Evolutionary conservation across 2,797 vertebrate species (phyloP).

Genomic region (Sebastes steindachneri): DNA sequence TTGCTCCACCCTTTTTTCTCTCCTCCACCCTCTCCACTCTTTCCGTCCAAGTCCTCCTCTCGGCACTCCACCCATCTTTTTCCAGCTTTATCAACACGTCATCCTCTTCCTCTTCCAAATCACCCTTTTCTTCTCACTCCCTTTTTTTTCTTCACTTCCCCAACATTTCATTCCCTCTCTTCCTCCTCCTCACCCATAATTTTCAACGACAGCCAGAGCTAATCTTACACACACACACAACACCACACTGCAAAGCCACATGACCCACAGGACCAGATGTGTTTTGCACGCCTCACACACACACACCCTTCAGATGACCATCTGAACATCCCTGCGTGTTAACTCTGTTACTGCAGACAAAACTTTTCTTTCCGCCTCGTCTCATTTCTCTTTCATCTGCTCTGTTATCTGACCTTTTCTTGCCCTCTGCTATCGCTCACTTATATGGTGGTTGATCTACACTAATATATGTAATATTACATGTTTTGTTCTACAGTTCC

Average conservation of each 20-base stretch:
- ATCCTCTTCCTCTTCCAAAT: conserved; percentile 4
- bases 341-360: background rate
- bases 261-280: conserved; percentile 50
- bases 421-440: background rate
- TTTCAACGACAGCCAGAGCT: conserved; percentile 6
- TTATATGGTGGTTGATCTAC: background rate
- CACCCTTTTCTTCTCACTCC: background rate
- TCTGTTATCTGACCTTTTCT: background rate
- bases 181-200: background rate
- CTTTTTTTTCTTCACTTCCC: background rate
- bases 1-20: conserved; percentile 2
- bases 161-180: background rate
- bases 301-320: conserved; percentile 6
- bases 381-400: background rate
- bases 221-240: conserved; percentile 10
- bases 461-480: background rate
- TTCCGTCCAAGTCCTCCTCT: background rate
- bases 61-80: background rate
- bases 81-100: background rate
- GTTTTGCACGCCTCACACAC: background rate
- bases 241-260: conserved; percentile 23
- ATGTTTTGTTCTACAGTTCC: background rate
- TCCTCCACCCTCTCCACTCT: background rate
- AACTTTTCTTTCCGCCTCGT: background rate
- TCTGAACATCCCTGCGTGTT: conserved; percentile 19